Evolutionary conservation across 2,113 vertebrate species (phyloP).

Genomic region (Recurvirostra avosetta): DNA sequence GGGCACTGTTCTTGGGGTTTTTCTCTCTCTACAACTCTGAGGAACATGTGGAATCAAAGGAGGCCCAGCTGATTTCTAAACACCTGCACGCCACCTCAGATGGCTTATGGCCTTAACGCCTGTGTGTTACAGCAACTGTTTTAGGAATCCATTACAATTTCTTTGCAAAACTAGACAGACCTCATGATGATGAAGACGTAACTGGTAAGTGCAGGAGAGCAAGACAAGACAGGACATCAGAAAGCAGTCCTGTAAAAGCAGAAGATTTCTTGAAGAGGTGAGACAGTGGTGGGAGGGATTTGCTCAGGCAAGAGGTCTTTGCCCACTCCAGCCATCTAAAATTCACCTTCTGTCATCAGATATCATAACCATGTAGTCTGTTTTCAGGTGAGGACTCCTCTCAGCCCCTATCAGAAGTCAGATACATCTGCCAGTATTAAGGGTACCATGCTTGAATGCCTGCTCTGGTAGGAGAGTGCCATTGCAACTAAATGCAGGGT

Average conservation of each 20-base stretch:
- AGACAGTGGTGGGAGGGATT: background rate
- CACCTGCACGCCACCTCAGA: background rate
- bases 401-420: background rate
- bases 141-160: background rate
- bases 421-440: background rate
- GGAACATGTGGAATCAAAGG: background rate
- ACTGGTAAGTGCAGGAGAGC: background rate
- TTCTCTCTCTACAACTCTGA: background rate
- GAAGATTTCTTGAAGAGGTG: background rate
- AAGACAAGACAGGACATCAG: background rate
- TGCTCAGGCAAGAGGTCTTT: background rate
- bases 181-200: background rate
- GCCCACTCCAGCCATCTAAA: background rate
- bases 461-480: background rate
- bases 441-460: background rate
- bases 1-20: background rate
- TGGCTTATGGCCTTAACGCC: background rate
- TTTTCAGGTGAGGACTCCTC: background rate
- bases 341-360: background rate
- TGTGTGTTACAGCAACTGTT: fast-evolving
- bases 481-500: background rate
- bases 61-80: background rate
- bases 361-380: background rate
- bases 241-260: background rate
- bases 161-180: background rate